These are phyloP conservation scores for Columba livia DNA, from an alignment of 2,113 vertebrate species.

Conservation along the genomic window DNA sequence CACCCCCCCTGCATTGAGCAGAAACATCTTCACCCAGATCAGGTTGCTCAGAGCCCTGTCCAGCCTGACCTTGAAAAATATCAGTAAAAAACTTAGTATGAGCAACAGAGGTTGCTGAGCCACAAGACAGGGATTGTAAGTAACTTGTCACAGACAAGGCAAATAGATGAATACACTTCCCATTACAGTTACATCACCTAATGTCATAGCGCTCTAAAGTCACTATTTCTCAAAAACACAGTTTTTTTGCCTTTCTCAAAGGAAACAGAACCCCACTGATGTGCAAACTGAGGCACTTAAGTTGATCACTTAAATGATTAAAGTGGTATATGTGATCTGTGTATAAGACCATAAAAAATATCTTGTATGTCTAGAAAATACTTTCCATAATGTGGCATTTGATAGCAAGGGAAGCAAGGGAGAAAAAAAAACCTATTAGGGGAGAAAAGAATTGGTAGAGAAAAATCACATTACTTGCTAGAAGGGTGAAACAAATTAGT, in stretches of 20 bases:
- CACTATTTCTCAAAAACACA: not conserved
- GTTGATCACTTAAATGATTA: not conserved
- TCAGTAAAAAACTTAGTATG: not conserved
- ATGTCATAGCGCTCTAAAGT: not conserved
- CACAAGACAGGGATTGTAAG: not conserved
- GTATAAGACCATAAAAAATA: not conserved
- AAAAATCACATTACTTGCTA: not conserved
- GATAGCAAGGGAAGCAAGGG: not conserved
- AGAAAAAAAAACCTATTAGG: not conserved
- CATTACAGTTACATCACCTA: not conserved
- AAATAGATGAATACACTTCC: not conserved
- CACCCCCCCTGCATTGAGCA: too few species aligned
- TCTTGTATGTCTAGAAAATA: not conserved
- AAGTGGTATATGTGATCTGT: not conserved
- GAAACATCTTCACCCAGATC: too few species aligned
- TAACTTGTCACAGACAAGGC: not conserved
- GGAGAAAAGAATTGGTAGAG: not conserved
- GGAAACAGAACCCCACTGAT: not conserved
- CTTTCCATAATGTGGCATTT: not conserved
- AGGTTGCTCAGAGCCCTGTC: too few species aligned
- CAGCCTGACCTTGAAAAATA: not conserved
- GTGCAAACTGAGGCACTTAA: not conserved
- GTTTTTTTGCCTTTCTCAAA: not conserved
- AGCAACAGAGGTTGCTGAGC: not conserved
- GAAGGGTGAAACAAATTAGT: not conserved